Conservation (phyloP, 1,140 invertebrate species). For the Anastrepha obliqua region DNA sequence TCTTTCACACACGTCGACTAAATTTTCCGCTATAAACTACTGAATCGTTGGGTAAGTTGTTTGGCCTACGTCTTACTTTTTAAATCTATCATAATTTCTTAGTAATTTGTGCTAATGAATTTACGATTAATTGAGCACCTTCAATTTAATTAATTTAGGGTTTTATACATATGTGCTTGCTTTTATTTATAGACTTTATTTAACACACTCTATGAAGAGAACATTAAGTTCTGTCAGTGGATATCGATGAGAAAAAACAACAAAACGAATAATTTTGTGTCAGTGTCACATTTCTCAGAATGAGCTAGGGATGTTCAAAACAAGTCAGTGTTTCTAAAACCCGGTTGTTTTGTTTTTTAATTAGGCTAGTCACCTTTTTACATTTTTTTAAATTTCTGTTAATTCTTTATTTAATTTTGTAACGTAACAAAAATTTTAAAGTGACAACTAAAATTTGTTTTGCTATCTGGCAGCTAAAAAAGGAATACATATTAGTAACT, state of each 20-base stretch:
- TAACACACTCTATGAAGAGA: not conserved
- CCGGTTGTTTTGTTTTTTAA: no score
- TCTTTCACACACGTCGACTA: not conserved
- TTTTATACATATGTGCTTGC: not conserved
- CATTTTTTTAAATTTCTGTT: no score
- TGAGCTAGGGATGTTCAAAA: no score
- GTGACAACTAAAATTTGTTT: no score
- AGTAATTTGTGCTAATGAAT: not conserved
- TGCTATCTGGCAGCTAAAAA: no score
- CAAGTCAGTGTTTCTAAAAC: no score
- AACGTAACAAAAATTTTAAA: no score
- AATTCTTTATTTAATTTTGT: no score
- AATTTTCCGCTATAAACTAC: not conserved
- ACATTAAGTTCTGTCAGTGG: not conserved
- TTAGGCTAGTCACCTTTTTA: no score
- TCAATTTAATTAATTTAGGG: not conserved
- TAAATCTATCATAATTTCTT: not conserved
- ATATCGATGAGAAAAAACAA: constrained; percentile 13
- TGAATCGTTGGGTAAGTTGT: not conserved
- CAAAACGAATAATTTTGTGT: not conserved
- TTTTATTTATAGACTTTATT: not conserved
- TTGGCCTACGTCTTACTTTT: not conserved
- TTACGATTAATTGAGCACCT: not conserved
- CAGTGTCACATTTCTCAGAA: not conserved
- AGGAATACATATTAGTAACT: no score